Base-by-base conservation (phyloP, 37 sponge, comb jelly and placozoan species). In the Hexactinellida sp. region DNA sequence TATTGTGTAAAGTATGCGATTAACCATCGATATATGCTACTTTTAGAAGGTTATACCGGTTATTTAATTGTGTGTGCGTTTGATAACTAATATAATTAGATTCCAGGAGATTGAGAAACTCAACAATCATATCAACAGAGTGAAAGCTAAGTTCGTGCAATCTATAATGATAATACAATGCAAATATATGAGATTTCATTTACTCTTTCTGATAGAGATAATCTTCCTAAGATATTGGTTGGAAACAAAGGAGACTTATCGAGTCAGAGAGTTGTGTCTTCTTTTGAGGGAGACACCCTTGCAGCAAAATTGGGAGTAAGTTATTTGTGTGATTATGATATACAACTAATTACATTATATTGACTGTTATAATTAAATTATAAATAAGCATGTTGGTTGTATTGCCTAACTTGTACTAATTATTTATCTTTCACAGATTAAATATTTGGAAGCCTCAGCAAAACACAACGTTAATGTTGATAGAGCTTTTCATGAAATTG, bases 391-490 rank as follows among this genome's bases (percentile, higher is more conserved):
- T n/a, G n/a, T n/a, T n/a, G n/a, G n/a, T n/a, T n/a, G n/a, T n/a
- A n/a, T n/a, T n/a, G n/a, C n/a, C n/a, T n/a, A n/a, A n/a, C n/a
- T n/a, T n/a, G n/a, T n/a, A n/a, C n/a, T n/a, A n/a, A n/a, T 19
- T 47, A 63, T n/a, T 23, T 32, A 21, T n/a, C 3, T 25, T 63
- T 28, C 21, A 25, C 30, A 63, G 76, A 63, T 23, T 63, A 63
- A 63, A 63, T 63, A 63, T 63, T 63, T 63, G 34, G 76, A 63
- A 63, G 76, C 32, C 3, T 63, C 76, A 63, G 76, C 76, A 25
- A 63, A 63, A 28, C 76, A 63, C 34, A 63, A 63, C 34, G 76
- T 63, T 63, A 63, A 63, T n/a, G 76, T 63, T 3, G 76, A 63
- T n/a, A 23, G 76, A 63, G 76, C 30, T 28, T 63, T 63, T 28